Percentiles rank a stretch among this genome's conserved stretches.
phyloP scores from a whole-genome alignment of 2,797 vertebrate species.

The Enteromius paludinosus region DNA sequence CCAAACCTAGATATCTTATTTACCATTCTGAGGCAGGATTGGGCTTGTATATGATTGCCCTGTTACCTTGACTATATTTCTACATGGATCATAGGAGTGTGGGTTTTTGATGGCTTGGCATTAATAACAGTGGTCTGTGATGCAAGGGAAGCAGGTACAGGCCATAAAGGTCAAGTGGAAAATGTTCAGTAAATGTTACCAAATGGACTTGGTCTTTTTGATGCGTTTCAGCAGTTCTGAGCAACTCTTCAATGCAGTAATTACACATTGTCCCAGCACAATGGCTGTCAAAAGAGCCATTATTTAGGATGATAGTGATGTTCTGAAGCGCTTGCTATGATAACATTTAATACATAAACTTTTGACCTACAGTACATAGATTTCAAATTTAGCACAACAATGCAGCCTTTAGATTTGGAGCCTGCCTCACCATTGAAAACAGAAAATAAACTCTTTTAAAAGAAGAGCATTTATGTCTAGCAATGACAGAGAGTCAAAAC shows the following conservation, averaged over 20 bases:
- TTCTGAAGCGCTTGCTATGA: neutral
- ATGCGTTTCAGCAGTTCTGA: neutral
- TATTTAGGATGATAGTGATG: conserved; percentile 23
- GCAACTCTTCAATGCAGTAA: conserved; percentile 16
- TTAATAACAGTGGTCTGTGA: conserved; percentile 39
- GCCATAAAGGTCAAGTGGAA: conserved; percentile 23
- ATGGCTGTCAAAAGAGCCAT: conserved; percentile 18
- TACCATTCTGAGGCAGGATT: conserved; percentile 43
- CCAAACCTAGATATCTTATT: conserved; percentile 44
- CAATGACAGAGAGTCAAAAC: conserved; percentile 10
- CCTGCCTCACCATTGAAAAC: neutral
- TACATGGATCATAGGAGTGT: conserved; percentile 37
- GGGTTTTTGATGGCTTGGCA: conserved; percentile 37
- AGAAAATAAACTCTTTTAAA: conserved; percentile 2
- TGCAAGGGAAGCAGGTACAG: neutral
- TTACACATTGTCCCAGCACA: conserved; percentile 8
- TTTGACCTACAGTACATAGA: conserved; percentile 1
- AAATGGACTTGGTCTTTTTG: conserved; percentile 12
- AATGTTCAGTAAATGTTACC: conserved; percentile 11
- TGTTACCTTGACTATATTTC: conserved; percentile 50
- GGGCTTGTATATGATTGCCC: conserved; percentile 61
- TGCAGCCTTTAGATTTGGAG: neutral
- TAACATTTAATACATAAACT: conserved; percentile 14
- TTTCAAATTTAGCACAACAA: conserved; percentile 9
- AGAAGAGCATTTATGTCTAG: neutral